Percentiles rank a stretch among this genome's conserved stretches.
Evolutionary conservation across 2,888 invertebrate species (phyloP).

Genomic region (Empis livida): DNA sequence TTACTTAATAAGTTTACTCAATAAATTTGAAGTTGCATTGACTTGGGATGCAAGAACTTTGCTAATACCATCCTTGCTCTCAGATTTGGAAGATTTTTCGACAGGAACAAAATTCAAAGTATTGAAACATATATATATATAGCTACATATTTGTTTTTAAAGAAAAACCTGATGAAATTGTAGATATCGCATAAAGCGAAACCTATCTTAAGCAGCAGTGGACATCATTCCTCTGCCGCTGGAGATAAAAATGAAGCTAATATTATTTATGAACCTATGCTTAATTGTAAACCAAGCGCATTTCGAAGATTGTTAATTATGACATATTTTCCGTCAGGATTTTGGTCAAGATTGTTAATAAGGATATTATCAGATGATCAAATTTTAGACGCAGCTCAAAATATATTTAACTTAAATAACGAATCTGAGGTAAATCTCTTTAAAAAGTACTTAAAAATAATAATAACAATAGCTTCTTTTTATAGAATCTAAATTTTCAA

Average conservation of each 20-base stretch:
- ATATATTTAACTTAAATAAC: neutral
- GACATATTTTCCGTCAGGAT: constrained; percentile 96
- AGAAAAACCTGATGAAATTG: no score
- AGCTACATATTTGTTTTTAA: no score
- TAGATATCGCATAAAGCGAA: no score
- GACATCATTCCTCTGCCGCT: constrained; percentile 10
- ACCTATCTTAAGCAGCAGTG: no score
- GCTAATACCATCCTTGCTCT: constrained; percentile 83
- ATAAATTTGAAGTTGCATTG: constrained; percentile 94
- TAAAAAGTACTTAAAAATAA: neutral
- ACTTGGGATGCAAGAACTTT: constrained; percentile 89
- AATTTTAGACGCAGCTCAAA: constrained; percentile 61
- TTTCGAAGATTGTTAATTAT: constrained; percentile 48
- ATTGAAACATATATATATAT: neutral
- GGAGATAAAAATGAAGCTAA: no score
- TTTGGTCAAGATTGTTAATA: constrained; percentile 91
- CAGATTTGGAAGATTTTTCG: constrained; percentile 53
- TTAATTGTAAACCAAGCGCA: no score
- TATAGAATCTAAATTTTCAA: constrained; percentile 27
- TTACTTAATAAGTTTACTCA: constrained; percentile 80
- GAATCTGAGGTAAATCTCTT: neutral
- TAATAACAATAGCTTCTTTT: neutral
- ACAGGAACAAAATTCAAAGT: constrained; percentile 30
- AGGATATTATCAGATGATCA: constrained; percentile 82
- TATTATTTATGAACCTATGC: no score